Percentiles rank a stretch among this genome's conserved stretches.
Evolutionary conservation across 2,113 vertebrate species (phyloP).

Genomic region (Gymnarchus niloticus): DNA sequence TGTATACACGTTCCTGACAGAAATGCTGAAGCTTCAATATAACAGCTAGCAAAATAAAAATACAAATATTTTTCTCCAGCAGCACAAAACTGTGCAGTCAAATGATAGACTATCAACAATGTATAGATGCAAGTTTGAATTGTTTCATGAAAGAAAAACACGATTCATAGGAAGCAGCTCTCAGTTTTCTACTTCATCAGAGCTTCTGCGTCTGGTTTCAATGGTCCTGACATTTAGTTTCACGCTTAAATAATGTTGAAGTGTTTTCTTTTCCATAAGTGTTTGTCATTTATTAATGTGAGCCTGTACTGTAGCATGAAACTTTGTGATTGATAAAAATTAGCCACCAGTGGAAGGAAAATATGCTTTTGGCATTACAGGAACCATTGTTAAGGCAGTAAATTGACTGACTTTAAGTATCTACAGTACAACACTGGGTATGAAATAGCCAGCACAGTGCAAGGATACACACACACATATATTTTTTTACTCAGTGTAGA

Average conservation of each 20-base stretch:
- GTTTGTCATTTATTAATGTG: neutral
- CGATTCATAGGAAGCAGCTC: neutral
- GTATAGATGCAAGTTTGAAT: neutral
- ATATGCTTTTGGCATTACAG: neutral
- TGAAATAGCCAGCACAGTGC: neutral
- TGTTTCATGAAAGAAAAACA: neutral
- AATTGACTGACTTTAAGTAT: neutral
- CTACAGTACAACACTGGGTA: neutral
- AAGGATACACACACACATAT: neutral
- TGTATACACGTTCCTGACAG: neutral
- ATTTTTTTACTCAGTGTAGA: too few relatives aligned
- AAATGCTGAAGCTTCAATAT: neutral
- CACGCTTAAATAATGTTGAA: neutral
- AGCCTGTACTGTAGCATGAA: neutral
- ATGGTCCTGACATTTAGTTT: neutral
- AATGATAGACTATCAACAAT: neutral
- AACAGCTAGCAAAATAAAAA: neutral
- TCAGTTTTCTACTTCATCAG: neutral
- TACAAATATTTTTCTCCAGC: conserved; percentile 2
- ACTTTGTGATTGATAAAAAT: too few relatives aligned
- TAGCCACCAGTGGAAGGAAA: neutral
- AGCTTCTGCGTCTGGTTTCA: neutral
- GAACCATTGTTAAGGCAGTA: neutral
- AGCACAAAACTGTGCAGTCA: too few relatives aligned
- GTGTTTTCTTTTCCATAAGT: neutral